Evolutionary conservation across 2,888 invertebrate species (phyloP).

Genomic region (Cerceris rybyensis): DNA sequence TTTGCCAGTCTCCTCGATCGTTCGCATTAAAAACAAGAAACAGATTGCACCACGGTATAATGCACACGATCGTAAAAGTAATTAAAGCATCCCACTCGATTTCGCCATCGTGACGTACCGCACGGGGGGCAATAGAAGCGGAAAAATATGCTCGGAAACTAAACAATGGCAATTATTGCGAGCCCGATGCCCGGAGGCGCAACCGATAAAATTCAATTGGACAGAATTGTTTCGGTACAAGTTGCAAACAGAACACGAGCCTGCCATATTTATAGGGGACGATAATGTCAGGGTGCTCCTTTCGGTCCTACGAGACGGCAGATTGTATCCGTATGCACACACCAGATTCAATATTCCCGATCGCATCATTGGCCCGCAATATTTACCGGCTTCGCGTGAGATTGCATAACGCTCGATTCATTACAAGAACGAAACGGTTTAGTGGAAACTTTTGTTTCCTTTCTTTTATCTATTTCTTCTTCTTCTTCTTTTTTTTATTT

Average conservation of each 20-base stretch:
- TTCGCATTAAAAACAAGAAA: too few species aligned
- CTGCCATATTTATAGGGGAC: conserved; percentile 23
- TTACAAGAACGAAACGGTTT: conserved; percentile 15
- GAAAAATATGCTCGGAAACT: conserved; percentile 21
- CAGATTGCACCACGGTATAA: too few species aligned
- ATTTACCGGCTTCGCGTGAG: conserved; percentile 40
- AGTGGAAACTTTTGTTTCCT: not conserved
- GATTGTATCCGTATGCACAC: conserved; percentile 13
- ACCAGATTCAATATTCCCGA: conserved; percentile 41
- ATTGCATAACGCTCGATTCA: conserved; percentile 46
- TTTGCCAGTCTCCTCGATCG: too few species aligned
- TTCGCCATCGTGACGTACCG: too few species aligned
- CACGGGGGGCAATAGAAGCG: conserved; percentile 16
- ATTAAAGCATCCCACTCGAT: too few species aligned
- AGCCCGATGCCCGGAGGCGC: not conserved
- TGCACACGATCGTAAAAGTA: too few species aligned
- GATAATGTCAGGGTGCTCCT: conserved; percentile 31
- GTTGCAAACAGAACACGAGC: conserved; percentile 47
- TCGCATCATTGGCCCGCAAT: conserved; percentile 45
- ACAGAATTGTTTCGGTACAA: conserved; percentile 50
- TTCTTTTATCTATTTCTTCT: not conserved
- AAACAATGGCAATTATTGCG: conserved; percentile 55
- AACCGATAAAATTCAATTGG: conserved; percentile 44
- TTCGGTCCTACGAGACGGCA: not conserved
- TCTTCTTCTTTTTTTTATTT: not conserved